phyloP scores from a whole-genome alignment of 2,797 vertebrate genomes.

The Neosilurus mollespiculum region DNA sequence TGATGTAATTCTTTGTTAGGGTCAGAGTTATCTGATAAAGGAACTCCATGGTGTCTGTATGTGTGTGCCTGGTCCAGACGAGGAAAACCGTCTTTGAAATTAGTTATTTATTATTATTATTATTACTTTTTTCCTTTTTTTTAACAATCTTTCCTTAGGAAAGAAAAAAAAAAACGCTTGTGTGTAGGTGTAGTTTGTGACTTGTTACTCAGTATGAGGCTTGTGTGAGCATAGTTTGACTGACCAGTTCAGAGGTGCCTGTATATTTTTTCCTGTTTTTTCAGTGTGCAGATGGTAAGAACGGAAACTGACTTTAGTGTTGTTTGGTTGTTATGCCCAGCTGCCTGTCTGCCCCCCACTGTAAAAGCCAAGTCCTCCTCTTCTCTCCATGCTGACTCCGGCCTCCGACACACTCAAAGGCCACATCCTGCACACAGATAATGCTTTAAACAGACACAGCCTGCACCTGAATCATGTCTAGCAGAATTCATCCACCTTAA shows the following conservation, averaged over 20 bases:
- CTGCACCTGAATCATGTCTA: not conserved
- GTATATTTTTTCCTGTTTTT: conserved; percentile 60
- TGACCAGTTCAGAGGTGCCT: not conserved
- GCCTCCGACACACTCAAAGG: conserved; percentile 21
- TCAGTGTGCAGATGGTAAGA: conserved; percentile 67
- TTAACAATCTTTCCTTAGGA: too few species aligned
- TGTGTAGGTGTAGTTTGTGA: conserved; percentile 62
- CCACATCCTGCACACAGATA: conserved; percentile 26
- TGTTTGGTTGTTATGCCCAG: conserved; percentile 62
- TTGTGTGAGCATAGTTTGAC: not conserved
- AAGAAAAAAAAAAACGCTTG: not conserved
- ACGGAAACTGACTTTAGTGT: conserved; percentile 65
- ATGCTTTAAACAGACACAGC: conserved; percentile 23
- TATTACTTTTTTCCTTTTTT: too few species aligned
- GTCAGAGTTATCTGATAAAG: conserved; percentile 7
- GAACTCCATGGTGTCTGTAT: conserved; percentile 9
- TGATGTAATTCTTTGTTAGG: conserved; percentile 49
- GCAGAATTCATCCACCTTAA: conserved; percentile 35
- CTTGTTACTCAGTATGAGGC: conserved; percentile 1
- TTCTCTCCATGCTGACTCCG: not conserved
- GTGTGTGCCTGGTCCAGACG: not conserved
- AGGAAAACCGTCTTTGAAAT: not conserved
- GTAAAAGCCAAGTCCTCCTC: not conserved
- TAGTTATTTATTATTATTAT: too few species aligned
- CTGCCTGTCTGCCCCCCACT: conserved; percentile 53